A percentile compares a stretch with the other conserved stretches of the same genome.
Evolutionary conservation across 2,888 invertebrate genomes (phyloP).

Genomic region (Oligia latruncula): DNA sequence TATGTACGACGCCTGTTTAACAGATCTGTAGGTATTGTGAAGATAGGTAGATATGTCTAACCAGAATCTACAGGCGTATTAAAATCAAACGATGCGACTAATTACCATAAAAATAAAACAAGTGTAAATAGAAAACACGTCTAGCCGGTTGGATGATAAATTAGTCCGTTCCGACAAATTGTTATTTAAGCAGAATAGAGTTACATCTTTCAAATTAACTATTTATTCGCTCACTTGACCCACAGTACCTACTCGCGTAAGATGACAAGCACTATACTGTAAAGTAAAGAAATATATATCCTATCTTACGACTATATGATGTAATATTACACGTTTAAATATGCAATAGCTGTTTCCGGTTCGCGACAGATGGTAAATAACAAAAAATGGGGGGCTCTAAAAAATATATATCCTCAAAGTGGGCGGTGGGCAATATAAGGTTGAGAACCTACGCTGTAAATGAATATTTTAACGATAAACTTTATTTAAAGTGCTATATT

Average conservation of each 20-base stretch:
- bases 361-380: too few relatives aligned
- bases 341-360: too few relatives aligned
- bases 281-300: too few relatives aligned
- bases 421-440: too few relatives aligned
- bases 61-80: conserved; percentile 5
- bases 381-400: too few relatives aligned
- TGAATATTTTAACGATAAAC: not conserved
- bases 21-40: not conserved
- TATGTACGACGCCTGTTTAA: not conserved
- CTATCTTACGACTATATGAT: too few relatives aligned
- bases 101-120: conserved; percentile 16
- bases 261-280: conserved; percentile 15
- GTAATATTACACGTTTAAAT: too few relatives aligned
- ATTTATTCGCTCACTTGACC: conserved; percentile 6
- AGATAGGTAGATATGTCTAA: not conserved
- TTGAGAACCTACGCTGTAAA: not conserved
- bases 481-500: not conserved
- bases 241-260: not conserved
- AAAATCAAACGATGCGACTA: conserved; percentile 2
- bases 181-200: conserved; percentile 11
- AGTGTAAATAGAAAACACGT: conserved; percentile 27
- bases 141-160: conserved; percentile 16
- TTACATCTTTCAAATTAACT: not conserved
- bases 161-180: conserved; percentile 1
- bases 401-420: too few relatives aligned